Evolutionary conservation across 2,797 vertebrate genomes (phyloP).

Genomic region (Chelidonichthys spinosus): DNA sequence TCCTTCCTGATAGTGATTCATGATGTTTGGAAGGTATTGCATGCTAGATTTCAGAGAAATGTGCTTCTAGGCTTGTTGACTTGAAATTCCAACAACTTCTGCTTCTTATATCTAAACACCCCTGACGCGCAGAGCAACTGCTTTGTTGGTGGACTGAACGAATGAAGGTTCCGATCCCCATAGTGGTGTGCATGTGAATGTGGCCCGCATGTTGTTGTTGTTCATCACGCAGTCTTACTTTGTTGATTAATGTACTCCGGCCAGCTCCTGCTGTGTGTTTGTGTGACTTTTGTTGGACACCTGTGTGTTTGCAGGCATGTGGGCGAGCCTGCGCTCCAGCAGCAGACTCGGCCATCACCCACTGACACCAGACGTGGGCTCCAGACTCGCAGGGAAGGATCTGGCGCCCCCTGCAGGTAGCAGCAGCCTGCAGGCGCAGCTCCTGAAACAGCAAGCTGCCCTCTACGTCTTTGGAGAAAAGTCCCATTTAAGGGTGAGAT

Average conservation of each 20-base stretch:
- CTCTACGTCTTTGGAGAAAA: slow-evolving; percentile 98
- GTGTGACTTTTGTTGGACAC: slow-evolving; percentile 50
- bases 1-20: slow-evolving; percentile 51
- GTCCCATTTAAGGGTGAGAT: slow-evolving; percentile 94
- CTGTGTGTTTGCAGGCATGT: slow-evolving; percentile 88
- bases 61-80: slow-evolving; percentile 57
- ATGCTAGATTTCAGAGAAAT: slow-evolving; percentile 56
- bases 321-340: slow-evolving; percentile 97
- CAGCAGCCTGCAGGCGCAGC: slow-evolving; percentile 90
- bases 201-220: slow-evolving; percentile 63
- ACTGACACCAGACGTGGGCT: slow-evolving; percentile 84
- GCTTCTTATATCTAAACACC: slow-evolving; percentile 66
- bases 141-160: slow-evolving; percentile 54
- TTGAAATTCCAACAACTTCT: slow-evolving; percentile 63
- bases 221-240: slow-evolving; percentile 57
- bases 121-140: slow-evolving; percentile 20
- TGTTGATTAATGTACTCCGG: slow-evolving; percentile 39
- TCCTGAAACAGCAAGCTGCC: slow-evolving; percentile 93
- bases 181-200: slow-evolving; percentile 68
- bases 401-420: slow-evolving; percentile 85
- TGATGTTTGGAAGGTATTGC: slow-evolving; percentile 45
- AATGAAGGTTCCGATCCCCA: slow-evolving; percentile 53
- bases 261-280: slow-evolving; percentile 21
- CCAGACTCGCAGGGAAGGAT: slow-evolving; percentile 93
- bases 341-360: slow-evolving; percentile 90